Evolutionary conservation across 2,888 invertebrate genomes (phyloP).

Genomic region (Nasonia oneida): DNA sequence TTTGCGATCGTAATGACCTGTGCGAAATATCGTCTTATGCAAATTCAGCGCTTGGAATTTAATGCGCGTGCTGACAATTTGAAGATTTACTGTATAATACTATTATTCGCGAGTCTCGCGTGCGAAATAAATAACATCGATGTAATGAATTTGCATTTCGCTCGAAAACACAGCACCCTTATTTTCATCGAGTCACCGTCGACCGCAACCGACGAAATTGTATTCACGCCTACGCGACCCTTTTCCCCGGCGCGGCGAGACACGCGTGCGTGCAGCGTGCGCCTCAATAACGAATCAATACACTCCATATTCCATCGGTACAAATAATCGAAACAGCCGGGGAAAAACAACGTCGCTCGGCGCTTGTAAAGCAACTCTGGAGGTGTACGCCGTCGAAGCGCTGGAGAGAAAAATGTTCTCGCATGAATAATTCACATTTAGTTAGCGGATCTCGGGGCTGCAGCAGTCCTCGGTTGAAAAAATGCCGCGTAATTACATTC

Average conservation of each 20-base stretch:
- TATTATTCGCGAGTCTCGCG: background rate
- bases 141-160: background rate
- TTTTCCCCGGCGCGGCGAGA: background rate
- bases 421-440: conserved; percentile 53
- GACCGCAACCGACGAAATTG: background rate
- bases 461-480: conserved; percentile 22
- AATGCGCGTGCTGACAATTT: background rate
- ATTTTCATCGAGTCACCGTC: background rate
- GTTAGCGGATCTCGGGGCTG: conserved; percentile 21
- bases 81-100: background rate
- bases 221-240: background rate
- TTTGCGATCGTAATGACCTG: background rate
- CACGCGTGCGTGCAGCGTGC: background rate
- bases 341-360: conserved; percentile 1
- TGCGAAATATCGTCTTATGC: background rate
- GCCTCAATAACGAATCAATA: conserved; percentile 18
- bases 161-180: background rate
- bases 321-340: conserved; percentile 9
- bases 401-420: background rate
- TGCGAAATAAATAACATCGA: background rate
- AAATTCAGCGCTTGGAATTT: background rate
- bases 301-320: background rate
- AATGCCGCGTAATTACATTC: conserved; percentile 40
- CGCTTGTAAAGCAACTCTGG: conserved; percentile 22
- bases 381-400: background rate